Evolutionary conservation across 2,797 vertebrate genomes (phyloP), one percentile per base, ranked within the genome.

Genomic region (Melanogrammus aeglefinus): DNA sequence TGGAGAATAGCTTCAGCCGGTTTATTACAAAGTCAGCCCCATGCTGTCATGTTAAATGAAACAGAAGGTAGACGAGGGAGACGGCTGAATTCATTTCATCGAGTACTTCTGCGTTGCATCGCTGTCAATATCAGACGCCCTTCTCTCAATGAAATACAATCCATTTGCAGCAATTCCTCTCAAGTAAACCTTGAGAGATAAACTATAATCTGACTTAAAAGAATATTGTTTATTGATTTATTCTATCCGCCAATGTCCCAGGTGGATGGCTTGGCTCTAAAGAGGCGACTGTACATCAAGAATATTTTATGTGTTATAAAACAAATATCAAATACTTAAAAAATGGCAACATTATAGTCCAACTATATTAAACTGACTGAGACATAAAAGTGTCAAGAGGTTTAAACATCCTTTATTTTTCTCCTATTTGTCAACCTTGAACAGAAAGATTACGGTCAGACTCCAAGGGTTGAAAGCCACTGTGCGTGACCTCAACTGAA

Each of bases 1-100:
- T 80, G 82, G 73, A 79, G 79, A 81, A 77, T 29, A 72, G 75
- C 79, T 85, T 81, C 24, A 73, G 4, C 31, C 5, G 8, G 77
- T 83, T 84, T 84, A 83, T 75, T 78, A 76, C 27, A 0, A 33
- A 57, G 29, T 80, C 76, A 75, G 66, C 27, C 66, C 41, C 47
- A 14, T 7, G 57, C 76, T 79, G 81, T 75, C 75, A 9, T 57
- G 47, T 7, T 77, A 74, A 80, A 78, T 86, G 73, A 79, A 77
- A 4, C 9, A 3, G 29, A 75, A 35, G 71, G 70, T 12, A 33
- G 51, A 35, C 0, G 27, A 76, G 44, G 18, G 47, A 63, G 13
- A 47, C 29, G 35, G 35, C 51, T 72, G 44, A 76, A 13, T 79
- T 38, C 4, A 0, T 77, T 63, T 81, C 21, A 77, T 72, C 33